Evolutionary conservation across 2,888 invertebrate species (phyloP).

Genomic region (Orchestes rusci): DNA sequence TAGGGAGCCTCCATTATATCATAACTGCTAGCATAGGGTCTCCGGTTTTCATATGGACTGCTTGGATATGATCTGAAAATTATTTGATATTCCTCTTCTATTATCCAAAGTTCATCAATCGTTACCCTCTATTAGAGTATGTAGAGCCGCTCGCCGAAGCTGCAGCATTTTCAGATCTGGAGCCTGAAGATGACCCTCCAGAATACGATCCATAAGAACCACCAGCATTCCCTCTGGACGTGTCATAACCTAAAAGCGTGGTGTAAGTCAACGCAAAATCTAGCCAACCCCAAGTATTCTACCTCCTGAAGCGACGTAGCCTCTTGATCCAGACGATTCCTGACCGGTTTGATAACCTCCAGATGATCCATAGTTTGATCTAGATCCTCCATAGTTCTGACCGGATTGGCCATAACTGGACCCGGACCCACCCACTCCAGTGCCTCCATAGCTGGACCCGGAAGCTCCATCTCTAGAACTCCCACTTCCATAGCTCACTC

Average conservation of each 20-base stretch:
- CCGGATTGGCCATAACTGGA: not conserved
- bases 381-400: not conserved
- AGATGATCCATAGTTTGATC: slow-evolving; percentile 3
- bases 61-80: slow-evolving; percentile 40
- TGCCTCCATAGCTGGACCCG: too few relatives aligned
- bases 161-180: not conserved
- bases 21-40: slow-evolving; percentile 45
- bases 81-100: too few relatives aligned
- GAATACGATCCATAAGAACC: slow-evolving; percentile 29
- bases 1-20: slow-evolving; percentile 45
- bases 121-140: too few relatives aligned
- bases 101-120: not conserved
- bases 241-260: slow-evolving; percentile 1
- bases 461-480: too few relatives aligned
- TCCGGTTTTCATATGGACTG: slow-evolving; percentile 35
- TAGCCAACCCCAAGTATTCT: not conserved
- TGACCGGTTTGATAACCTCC: not conserved
- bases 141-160: too few relatives aligned
- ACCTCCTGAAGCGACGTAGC: too few relatives aligned
- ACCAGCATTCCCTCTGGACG: slow-evolving; percentile 29
- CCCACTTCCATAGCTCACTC: too few relatives aligned
- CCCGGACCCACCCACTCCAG: too few relatives aligned
- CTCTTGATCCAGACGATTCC: slow-evolving; percentile 3
- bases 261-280: too few relatives aligned
- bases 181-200: not conserved